Evolutionary conservation across 2,888 invertebrate genomes (phyloP).

Genomic region (Mayetiola destructor): DNA sequence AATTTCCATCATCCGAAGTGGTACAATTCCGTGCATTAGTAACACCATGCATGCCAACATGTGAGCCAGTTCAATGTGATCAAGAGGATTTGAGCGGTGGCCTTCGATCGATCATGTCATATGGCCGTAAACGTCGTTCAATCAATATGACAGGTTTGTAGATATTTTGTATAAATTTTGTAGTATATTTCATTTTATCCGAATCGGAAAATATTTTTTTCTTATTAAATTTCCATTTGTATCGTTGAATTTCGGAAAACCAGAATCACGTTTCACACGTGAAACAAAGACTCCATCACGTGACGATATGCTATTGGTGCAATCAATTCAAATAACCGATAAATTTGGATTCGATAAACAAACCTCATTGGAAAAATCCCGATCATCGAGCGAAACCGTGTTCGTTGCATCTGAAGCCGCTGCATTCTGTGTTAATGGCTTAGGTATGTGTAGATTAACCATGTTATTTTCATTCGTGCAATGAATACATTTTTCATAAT

Average conservation of each 20-base stretch:
- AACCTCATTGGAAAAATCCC: slow-evolving; percentile 40
- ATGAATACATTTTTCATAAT: background rate
- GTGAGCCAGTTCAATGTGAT: slow-evolving; percentile 84
- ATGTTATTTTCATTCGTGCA: background rate
- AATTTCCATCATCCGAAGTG: slow-evolving; percentile 87
- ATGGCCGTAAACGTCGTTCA: slow-evolving; percentile 65
- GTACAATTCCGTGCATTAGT: slow-evolving; percentile 92
- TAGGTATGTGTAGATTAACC: too few species aligned
- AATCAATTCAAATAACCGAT: slow-evolving; percentile 84
- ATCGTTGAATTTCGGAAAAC: background rate
- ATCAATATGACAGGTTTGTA: slow-evolving; percentile 32
- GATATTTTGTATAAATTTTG: background rate
- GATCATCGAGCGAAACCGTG: slow-evolving; percentile 45
- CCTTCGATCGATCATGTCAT: slow-evolving; percentile 66
- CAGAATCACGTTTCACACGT: slow-evolving; percentile 24
- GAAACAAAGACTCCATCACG: slow-evolving; percentile 38
- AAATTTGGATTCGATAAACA: slow-evolving; percentile 74
- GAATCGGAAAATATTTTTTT: too few species aligned
- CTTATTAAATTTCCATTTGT: background rate
- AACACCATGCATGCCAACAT: slow-evolving; percentile 84
- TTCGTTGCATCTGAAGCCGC: slow-evolving; percentile 49
- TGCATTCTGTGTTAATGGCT: slow-evolving; percentile 35
- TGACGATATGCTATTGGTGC: slow-evolving; percentile 75
- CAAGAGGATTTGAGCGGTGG: slow-evolving; percentile 71
- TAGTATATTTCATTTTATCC: background rate